Evolutionary conservation across 2,888 invertebrate genomes (phyloP).

Genomic region (Tinea pellionella): DNA sequence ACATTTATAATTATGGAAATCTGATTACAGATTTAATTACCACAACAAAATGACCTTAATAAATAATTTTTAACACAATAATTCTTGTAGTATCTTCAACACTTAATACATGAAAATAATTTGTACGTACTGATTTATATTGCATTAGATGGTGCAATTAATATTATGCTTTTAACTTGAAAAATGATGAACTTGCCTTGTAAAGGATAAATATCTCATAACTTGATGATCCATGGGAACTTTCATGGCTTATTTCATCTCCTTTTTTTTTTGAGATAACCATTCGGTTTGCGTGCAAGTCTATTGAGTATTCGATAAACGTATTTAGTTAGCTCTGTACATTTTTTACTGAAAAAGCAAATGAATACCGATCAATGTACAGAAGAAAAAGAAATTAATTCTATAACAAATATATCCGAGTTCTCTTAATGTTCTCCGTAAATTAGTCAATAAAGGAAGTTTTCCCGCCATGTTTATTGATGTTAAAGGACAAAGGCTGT

Average conservation of each 20-base stretch:
- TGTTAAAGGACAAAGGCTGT: conserved; percentile 18
- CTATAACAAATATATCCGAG: neutral
- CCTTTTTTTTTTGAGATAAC: no score
- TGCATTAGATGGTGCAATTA: no score
- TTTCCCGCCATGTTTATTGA: neutral
- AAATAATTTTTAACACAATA: neutral
- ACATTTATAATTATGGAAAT: neutral
- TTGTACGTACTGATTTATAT: neutral
- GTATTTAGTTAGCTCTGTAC: no score
- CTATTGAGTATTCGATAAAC: no score
- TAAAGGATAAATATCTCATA: no score
- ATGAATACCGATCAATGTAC: neutral
- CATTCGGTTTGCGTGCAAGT: no score
- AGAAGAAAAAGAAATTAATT: neutral
- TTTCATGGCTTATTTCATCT: no score
- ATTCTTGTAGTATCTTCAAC: neutral
- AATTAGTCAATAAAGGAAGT: neutral
- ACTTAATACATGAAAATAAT: neutral
- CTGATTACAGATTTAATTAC: neutral
- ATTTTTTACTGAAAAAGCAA: no score
- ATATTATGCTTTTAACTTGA: no score
- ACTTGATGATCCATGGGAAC: no score
- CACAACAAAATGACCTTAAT: neutral
- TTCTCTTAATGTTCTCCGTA: neutral
- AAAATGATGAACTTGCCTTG: no score